Evolutionary conservation across 1,140 invertebrate species (phyloP).

Genomic region (Diprion similis): DNA sequence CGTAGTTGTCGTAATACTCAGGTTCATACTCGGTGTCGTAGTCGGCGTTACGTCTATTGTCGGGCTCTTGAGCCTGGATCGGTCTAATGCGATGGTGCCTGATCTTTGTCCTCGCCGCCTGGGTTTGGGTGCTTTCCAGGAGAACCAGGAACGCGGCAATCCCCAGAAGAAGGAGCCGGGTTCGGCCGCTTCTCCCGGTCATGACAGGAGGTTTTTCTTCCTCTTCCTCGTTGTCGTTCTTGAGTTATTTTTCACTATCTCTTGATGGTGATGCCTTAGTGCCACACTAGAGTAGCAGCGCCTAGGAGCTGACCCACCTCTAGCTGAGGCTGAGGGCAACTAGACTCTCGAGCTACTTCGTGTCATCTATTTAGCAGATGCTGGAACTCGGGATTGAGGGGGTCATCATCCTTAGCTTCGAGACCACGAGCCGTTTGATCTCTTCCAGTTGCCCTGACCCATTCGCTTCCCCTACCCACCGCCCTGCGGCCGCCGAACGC

Average conservation of each 20-base stretch:
- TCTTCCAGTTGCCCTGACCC: conserved; percentile 4
- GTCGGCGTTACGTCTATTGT: not conserved
- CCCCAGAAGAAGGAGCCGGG: too few relatives aligned
- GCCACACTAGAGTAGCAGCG: not conserved
- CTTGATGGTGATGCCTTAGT: too few relatives aligned
- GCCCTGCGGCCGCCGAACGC: not conserved
- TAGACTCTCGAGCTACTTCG: conserved; percentile 38
- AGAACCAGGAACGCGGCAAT: conserved; percentile 27
- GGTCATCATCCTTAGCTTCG: conserved; percentile 45
- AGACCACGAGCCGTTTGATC: conserved; percentile 1
- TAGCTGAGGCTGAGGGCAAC: conserved; percentile 45
- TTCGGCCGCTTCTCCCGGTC: not conserved
- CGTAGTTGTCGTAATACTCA: conserved; percentile 47
- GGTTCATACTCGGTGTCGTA: conserved; percentile 32
- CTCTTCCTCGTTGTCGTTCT: too few relatives aligned
- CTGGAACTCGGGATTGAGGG: conserved; percentile 30
- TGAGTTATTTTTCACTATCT: too few relatives aligned
- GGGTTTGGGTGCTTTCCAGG: conserved; percentile 17
- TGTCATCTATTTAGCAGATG: conserved; percentile 51
- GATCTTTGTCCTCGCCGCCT: conserved; percentile 30
- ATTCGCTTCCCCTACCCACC: not conserved
- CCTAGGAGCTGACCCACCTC: conserved; percentile 37
- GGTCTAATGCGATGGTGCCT: conserved; percentile 36
- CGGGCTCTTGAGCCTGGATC: conserved; percentile 31
- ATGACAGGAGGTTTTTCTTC: not conserved